Evolutionary conservation across 2,113 vertebrate species (phyloP), one percentile per base, ranked within the genome.

Genomic region (Hemicordylus capensis): DNA sequence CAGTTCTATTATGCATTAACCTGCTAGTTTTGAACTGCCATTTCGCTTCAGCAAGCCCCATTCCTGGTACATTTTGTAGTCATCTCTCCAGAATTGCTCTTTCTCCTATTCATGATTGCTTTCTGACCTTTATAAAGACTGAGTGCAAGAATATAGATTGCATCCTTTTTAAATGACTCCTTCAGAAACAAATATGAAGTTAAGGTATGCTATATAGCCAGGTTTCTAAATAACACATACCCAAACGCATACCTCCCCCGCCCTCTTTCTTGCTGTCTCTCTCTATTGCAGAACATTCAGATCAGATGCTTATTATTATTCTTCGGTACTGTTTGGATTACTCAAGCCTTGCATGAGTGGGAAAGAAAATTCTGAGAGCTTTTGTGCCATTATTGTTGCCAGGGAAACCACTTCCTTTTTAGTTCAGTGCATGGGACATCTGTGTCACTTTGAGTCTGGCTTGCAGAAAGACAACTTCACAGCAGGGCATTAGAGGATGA

Each of bases 381-480:
- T 96, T 95, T 94, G 88, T 95, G 90, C 92, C 9, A 0, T 89
- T 93, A 87, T 73, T 88, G 95, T 96, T 97, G 93, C 95, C 94
- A 95, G 85, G 95, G 94, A 93, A 95, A 96, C 94, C 59, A 88
- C 85, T 93, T 94, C 87, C 85, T 93, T 95, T 92, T 89, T 87
- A 87, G 91, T 92, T 87, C 89, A 54, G 84, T 87, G 69, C 91
- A 87, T 86, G 86, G 93, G 93, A 95, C 92, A 87, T 90, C 92
- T 81, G 85, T 94, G 94, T 89, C 93, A 84, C 79, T 89, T 80
- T 79, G 83, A 94, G 90, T 87, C 86, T 64, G 85, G 84, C 59
- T 42, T 89, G 64, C 48, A 83, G 85, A 92, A 94, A 91, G 88
- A 83, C 61, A 83, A 14, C 85, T 86, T 93, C 85, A 80, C 87